Conservation (phyloP, 2,797 vertebrate genomes). For the Buphagus erythrorhynchus region DNA sequence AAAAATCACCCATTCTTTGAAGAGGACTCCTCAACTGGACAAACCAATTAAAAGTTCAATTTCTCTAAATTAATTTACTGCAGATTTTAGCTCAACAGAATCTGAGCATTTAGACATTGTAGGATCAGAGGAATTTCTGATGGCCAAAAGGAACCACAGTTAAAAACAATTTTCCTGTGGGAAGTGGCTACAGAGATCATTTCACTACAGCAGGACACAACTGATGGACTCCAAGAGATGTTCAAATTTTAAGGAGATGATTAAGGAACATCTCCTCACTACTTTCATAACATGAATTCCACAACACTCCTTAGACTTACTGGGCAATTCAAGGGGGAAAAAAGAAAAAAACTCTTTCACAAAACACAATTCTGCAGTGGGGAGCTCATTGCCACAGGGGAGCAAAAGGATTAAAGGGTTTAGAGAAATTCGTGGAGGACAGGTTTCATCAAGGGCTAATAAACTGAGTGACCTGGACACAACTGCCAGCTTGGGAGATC, state of each 20-base stretch:
- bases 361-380: neutral
- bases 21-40: neutral
- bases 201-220: neutral
- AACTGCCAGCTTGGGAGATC: neutral
- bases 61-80: neutral
- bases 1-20: neutral
- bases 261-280: neutral
- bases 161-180: neutral
- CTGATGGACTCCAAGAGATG: neutral
- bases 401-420: neutral
- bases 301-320: neutral
- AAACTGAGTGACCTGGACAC: neutral
- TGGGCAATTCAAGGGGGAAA: neutral
- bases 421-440: neutral
- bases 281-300: neutral
- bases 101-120: fast-evolving
- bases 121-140: neutral
- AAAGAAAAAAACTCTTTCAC: neutral
- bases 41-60: fast-evolving
- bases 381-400: neutral
- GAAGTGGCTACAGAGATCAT: neutral
- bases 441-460: neutral
- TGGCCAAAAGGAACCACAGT: neutral
- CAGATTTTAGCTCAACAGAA: neutral
- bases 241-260: neutral